A percentile compares a stretch with the other conserved stretches of the same genome.
Evolutionary conservation across 2,888 invertebrate species (phyloP).

Genomic region (Cacoxenus indagator): DNA sequence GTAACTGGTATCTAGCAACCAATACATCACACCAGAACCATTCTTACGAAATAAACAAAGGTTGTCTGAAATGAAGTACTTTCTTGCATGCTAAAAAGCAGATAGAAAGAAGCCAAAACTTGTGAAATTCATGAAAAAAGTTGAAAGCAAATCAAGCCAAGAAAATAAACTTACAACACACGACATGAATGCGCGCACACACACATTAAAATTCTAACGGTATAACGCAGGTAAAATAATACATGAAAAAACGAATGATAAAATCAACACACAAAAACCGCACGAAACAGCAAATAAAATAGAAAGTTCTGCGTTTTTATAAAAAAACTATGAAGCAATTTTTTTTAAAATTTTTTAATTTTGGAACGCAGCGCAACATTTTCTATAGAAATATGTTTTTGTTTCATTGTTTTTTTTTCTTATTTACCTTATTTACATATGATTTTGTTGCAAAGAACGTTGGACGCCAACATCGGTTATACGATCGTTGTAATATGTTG

Average conservation of each 20-base stretch:
- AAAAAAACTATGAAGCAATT: constrained; percentile 1
- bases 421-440: not conserved
- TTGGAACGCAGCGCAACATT: constrained; percentile 10
- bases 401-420: not conserved
- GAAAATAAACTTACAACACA: constrained; percentile 9
- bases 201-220: constrained; percentile 49
- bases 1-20: no score
- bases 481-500: not conserved
- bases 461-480: not conserved
- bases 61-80: not conserved
- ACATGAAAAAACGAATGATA: constrained; percentile 10
- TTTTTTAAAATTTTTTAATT: not conserved
- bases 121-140: constrained; percentile 24
- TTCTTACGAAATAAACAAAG: no score
- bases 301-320: constrained; percentile 64
- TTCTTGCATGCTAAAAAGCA: not conserved
- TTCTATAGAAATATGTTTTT: not conserved
- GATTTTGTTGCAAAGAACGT: not conserved
- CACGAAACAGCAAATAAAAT: constrained; percentile 64
- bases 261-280: constrained; percentile 24
- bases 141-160: constrained; percentile 26
- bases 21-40: no score
- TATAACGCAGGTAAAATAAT: constrained; percentile 24
- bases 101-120: not conserved
- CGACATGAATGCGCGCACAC: not conserved